Conservation (phyloP, 2,113 vertebrate species). For the Macaca nemestrina region DNA sequence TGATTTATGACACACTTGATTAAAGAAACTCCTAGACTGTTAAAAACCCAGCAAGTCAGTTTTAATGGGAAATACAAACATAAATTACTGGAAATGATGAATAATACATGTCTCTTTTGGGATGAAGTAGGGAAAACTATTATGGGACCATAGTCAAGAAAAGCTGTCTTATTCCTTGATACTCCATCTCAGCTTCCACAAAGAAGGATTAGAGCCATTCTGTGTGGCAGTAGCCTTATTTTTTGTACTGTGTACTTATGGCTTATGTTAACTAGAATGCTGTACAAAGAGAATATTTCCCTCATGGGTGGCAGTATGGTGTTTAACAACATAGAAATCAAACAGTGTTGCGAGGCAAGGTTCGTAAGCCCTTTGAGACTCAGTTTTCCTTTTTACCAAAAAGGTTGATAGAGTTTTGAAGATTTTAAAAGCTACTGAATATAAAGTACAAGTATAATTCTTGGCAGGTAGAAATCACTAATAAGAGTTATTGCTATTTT, state of each 20-base stretch:
- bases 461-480: background rate
- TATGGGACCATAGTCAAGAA: background rate
- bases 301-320: background rate
- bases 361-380: background rate
- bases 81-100: conserved; percentile 1
- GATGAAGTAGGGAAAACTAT: background rate
- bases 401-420: background rate
- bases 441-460: background rate
- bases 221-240: background rate
- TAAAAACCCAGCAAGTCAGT: background rate
- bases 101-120: background rate
- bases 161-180: background rate
- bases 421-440: background rate
- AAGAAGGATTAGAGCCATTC: background rate
- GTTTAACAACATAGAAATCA: background rate
- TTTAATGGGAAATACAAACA: conserved; percentile 10
- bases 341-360: background rate
- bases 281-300: background rate
- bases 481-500: background rate
- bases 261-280: background rate
- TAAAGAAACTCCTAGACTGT: background rate
- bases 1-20: background rate
- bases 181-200: background rate
- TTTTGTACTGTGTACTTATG: background rate
- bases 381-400: background rate